Evolutionary conservation across 2,113 vertebrate species (phyloP).

Genomic region (Chaetura pelagica): DNA sequence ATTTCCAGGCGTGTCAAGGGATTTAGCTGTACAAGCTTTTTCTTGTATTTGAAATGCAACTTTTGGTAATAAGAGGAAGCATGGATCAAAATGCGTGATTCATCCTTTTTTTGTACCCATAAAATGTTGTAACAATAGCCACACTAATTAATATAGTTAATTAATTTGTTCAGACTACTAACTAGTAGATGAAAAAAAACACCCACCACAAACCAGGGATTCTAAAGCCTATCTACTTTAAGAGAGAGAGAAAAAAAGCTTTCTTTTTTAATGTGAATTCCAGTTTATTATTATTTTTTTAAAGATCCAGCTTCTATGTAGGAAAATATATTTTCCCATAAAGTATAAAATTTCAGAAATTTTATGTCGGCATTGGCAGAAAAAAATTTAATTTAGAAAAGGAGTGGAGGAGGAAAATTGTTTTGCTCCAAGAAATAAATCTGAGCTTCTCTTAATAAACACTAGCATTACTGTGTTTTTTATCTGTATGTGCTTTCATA

Average conservation of each 20-base stretch:
- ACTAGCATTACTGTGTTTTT: constrained; percentile 31
- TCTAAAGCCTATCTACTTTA: background rate
- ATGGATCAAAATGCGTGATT: constrained; percentile 33
- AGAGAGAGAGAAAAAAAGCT: accelerated
- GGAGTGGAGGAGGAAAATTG: background rate
- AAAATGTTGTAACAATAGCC: constrained; percentile 25
- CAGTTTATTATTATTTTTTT: background rate
- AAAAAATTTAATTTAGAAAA: constrained; percentile 7
- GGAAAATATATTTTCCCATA: background rate
- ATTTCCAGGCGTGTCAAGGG: constrained; percentile 51
- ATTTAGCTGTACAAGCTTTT: constrained; percentile 55
- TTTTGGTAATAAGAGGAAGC: constrained; percentile 37
- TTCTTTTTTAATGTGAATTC: background rate
- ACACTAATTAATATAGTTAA: constrained; percentile 30
- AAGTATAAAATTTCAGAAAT: background rate
- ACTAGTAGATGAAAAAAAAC: background rate
- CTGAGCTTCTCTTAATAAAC: constrained; percentile 55
- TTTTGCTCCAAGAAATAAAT: constrained; percentile 57
- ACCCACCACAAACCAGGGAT: background rate
- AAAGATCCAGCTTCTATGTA: background rate
- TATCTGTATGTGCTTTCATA: constrained; percentile 46
- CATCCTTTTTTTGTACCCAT: constrained; percentile 7
- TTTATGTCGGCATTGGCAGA: background rate
- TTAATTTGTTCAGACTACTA: background rate
- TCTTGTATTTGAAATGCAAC: constrained; percentile 58